Percentiles rank a stretch among this genome's conserved stretches.
Conservation (phyloP, 1,140 invertebrate species). For the Gryllus bimaculatus region DNA sequence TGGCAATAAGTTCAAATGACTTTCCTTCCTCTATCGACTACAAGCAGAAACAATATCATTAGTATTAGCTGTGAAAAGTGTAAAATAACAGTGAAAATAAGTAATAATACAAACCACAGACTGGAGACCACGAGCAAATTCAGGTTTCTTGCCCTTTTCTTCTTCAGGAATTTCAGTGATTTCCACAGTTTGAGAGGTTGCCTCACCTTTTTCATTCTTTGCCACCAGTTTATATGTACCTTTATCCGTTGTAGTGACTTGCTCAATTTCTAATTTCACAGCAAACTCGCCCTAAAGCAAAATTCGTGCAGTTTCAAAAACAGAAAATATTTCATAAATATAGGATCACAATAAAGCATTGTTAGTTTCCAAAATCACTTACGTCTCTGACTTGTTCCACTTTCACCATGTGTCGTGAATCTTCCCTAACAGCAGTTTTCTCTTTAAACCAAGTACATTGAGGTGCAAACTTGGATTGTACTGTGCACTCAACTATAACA, state of each 20-base stretch:
- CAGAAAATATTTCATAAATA: too few species aligned
- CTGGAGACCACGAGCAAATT: constrained; percentile 59
- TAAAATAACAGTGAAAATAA: not conserved
- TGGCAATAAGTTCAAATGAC: constrained; percentile 64
- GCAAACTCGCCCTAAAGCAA: constrained; percentile 65
- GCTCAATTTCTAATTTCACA: constrained; percentile 77
- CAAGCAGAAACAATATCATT: constrained; percentile 26
- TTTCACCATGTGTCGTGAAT: constrained; percentile 58
- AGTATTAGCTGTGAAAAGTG: not conserved
- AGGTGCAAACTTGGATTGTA: constrained; percentile 78
- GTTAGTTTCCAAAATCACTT: constrained; percentile 24
- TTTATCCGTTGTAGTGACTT: constrained; percentile 67
- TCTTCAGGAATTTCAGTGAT: constrained; percentile 71
- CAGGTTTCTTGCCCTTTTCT: constrained; percentile 38
- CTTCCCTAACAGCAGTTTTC: constrained; percentile 62
- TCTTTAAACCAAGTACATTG: constrained; percentile 87
- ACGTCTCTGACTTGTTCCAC: constrained; percentile 71
- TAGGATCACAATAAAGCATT: not conserved
- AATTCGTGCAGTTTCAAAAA: not conserved
- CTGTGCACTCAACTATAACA: constrained; percentile 81
- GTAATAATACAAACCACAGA: constrained; percentile 49
- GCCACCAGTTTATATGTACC: constrained; percentile 84
- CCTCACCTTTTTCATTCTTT: constrained; percentile 88
- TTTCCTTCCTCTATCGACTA: constrained; percentile 65
- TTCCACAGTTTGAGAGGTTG: constrained; percentile 78